These are phyloP conservation scores for Capitulum mitella DNA, from an alignment of 2,888 invertebrate species.

Conservation along the genomic window DNA sequence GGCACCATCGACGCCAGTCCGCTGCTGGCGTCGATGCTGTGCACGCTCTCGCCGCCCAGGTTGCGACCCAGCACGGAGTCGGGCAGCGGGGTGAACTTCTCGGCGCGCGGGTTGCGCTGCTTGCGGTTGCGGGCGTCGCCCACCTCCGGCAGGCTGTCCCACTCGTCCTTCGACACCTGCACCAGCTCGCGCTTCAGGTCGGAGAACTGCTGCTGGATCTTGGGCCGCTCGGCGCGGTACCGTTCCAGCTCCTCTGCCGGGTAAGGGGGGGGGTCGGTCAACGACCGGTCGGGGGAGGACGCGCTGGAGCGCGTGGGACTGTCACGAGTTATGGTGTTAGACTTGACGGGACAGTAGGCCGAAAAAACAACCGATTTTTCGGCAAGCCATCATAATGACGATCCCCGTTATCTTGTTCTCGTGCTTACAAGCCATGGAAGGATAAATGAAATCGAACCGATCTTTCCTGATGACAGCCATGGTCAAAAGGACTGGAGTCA, in stretches of 20 bases:
- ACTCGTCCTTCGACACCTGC: constrained; percentile 82
- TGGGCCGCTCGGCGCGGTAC: constrained; percentile 95
- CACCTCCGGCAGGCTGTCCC: constrained; percentile 96
- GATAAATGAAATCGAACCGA: too few relatives aligned
- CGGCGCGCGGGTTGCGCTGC: constrained; percentile 81
- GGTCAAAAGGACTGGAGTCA: too few relatives aligned
- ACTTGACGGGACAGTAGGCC: too few relatives aligned
- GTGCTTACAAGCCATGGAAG: too few relatives aligned
- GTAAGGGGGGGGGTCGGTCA: too few relatives aligned
- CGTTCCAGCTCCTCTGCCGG: constrained; percentile 77
- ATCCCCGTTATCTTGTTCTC: too few relatives aligned
- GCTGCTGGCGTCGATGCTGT: constrained; percentile 72
- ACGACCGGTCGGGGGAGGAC: too few relatives aligned
- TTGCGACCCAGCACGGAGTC: constrained; percentile 87
- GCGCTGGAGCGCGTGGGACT: too few relatives aligned
- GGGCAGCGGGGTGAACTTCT: constrained; percentile 89
- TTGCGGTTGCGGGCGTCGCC: constrained; percentile 97
- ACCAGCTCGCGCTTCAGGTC: constrained; percentile 85
- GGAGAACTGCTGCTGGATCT: constrained; percentile 98
- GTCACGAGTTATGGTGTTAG: too few relatives aligned
- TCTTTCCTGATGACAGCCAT: too few relatives aligned
- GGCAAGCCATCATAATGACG: too few relatives aligned
- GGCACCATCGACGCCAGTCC: constrained; percentile 48
- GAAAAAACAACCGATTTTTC: too few relatives aligned
- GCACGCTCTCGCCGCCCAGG: constrained; percentile 69